phyloP scores from a whole-genome alignment of 2,888 invertebrate species.

The Chymomyza procnemis region DNA sequence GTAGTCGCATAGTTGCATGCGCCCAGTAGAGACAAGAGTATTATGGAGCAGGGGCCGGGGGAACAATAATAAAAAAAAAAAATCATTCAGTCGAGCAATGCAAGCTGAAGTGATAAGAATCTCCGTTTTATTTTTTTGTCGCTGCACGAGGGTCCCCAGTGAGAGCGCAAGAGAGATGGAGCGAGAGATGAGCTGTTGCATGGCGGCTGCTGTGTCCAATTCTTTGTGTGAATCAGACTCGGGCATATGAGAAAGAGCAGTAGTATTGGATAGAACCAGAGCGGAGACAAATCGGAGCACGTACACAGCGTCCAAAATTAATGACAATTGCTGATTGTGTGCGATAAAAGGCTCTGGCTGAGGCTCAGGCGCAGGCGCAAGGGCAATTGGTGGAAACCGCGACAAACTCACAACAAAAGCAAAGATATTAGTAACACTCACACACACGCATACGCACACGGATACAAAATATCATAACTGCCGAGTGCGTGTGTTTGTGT shows the following conservation, averaged over 20 bases:
- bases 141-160: constrained; percentile 50
- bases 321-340: constrained; percentile 74
- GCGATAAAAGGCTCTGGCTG: constrained; percentile 49
- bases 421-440: constrained; percentile 55
- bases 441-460: constrained; percentile 25
- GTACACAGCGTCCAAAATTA: constrained; percentile 73
- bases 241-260: constrained; percentile 56
- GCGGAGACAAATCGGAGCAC: constrained; percentile 72
- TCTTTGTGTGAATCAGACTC: constrained; percentile 73
- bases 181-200: constrained; percentile 31
- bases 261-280: background rate
- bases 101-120: constrained; percentile 45
- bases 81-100: constrained; percentile 22
- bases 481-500: constrained; percentile 23
- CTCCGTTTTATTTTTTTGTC: constrained; percentile 24
- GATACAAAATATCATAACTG: constrained; percentile 18
- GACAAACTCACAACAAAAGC: constrained; percentile 36
- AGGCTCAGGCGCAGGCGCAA: constrained; percentile 38
- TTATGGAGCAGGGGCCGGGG: background rate
- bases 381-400: constrained; percentile 56
- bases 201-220: constrained; percentile 9
- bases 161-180: constrained; percentile 18
- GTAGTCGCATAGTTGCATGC: constrained; percentile 56
- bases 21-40: constrained; percentile 5
- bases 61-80: constrained; percentile 59